Evolutionary conservation across 2,113 vertebrate species (phyloP).

Genomic region (Procavia capensis): DNA sequence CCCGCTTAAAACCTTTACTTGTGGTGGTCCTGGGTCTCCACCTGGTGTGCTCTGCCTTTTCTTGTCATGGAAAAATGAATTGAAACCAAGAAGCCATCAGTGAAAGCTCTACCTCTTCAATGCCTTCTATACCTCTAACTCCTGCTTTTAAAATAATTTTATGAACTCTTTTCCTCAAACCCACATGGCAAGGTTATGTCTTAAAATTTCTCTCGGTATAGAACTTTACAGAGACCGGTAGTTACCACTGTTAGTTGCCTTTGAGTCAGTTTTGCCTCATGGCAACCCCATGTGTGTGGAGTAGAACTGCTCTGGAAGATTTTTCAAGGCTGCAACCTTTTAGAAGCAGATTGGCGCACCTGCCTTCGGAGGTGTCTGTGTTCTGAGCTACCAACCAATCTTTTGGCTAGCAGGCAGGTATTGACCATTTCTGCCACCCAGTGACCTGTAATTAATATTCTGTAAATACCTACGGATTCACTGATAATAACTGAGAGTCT

Average conservation of each 20-base stretch:
- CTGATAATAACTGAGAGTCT: not conserved
- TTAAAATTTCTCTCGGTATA: constrained; percentile 39
- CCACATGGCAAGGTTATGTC: not conserved
- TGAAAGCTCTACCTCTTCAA: not conserved
- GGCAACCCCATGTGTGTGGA: not conserved
- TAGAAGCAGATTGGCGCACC: not conserved
- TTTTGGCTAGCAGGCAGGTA: not conserved
- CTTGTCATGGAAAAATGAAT: not conserved
- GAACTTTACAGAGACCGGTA: constrained; percentile 14
- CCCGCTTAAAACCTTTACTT: not conserved
- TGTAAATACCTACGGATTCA: not conserved
- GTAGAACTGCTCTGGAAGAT: not conserved
- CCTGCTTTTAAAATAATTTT: constrained; percentile 27
- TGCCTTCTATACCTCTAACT: not conserved
- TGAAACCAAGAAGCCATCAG: not conserved
- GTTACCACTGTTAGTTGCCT: no score
- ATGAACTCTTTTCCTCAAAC: constrained; percentile 8
- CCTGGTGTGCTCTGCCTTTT: not conserved
- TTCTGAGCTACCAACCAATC: not conserved
- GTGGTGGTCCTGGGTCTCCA: not conserved
- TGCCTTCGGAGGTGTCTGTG: not conserved
- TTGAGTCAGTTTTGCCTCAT: not conserved
- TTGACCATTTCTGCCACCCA: not conserved
- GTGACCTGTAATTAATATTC: constrained; percentile 14
- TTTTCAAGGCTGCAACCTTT: not conserved